A percentile compares a stretch with the other conserved stretches of the same genome.
Conservation (phyloP, 2,888 invertebrate species). For the Apamea sordens region DNA sequence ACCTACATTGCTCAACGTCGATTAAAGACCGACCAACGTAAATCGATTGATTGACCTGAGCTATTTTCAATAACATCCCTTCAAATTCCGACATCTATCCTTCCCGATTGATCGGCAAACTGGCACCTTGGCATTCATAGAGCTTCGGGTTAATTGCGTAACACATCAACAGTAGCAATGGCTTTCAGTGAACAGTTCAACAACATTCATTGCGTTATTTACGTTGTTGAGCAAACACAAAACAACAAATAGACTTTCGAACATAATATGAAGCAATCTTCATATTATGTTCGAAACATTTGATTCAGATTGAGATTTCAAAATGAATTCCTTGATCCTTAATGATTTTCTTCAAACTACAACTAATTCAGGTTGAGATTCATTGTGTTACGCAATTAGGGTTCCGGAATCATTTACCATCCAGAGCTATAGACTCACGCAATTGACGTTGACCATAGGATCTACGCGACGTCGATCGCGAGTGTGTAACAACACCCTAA, state of each 20-base stretch:
- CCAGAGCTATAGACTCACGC: not conserved
- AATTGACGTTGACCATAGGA: not conserved
- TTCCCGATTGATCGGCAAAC: not conserved
- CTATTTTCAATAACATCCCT: not conserved
- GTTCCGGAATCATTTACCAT: not conserved
- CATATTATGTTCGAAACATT: too few relatives aligned
- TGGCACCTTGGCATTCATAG: not conserved
- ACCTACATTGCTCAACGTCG: not conserved
- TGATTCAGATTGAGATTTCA: too few relatives aligned
- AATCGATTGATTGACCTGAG: not conserved
- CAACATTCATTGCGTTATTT: too few relatives aligned
- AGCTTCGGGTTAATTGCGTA: not conserved
- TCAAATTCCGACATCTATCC: not conserved
- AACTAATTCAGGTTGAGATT: not conserved
- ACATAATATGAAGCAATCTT: too few relatives aligned
- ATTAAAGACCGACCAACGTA: not conserved
- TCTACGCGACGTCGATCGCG: not conserved
- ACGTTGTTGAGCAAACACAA: too few relatives aligned
- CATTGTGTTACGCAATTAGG: not conserved
- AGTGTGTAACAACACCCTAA: not conserved
- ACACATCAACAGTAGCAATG: too few relatives aligned
- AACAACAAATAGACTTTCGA: too few relatives aligned
- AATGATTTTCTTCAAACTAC: not conserved
- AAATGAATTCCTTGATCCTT: too few relatives aligned
- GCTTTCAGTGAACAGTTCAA: too few relatives aligned